Conservation (phyloP, 1,140 invertebrate species). For the Delia radicum region DNA sequence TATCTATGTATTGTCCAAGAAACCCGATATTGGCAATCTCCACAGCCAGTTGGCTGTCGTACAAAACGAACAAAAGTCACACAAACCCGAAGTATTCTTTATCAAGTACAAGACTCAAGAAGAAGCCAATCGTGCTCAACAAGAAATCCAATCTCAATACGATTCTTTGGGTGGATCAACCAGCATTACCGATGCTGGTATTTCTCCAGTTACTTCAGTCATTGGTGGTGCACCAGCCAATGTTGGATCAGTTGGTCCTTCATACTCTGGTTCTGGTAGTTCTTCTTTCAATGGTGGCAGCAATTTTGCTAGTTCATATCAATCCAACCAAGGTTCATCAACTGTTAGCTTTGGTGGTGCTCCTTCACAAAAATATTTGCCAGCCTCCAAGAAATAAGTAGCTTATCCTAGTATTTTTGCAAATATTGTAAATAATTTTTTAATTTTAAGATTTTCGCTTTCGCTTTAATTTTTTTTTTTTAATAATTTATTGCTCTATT, state of each 20-base stretch:
- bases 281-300: background rate
- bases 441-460: background rate
- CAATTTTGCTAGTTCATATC: too few species aligned
- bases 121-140: constrained; percentile 54
- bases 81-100: constrained; percentile 75
- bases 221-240: constrained; percentile 27
- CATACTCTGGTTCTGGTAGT: background rate
- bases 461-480: too few species aligned
- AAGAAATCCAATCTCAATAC: constrained; percentile 53
- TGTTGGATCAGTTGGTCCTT: background rate
- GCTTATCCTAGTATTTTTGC: background rate
- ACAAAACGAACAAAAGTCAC: constrained; percentile 52
- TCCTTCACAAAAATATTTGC: constrained; percentile 39
- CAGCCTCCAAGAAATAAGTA: constrained; percentile 42
- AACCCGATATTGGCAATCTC: constrained; percentile 48
- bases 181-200: constrained; percentile 51
- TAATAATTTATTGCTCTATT: too few species aligned
- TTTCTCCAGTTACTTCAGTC: constrained; percentile 48
- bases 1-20: constrained; percentile 82
- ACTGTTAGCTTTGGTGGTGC: background rate
- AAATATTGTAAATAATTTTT: background rate
- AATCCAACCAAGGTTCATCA: constrained; percentile 4
- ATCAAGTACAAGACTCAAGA: constrained; percentile 73
- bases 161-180: constrained; percentile 50
- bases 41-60: constrained; percentile 47